phyloP scores from a whole-genome alignment of 2,888 invertebrate genomes.

The Globia sparganii region DNA sequence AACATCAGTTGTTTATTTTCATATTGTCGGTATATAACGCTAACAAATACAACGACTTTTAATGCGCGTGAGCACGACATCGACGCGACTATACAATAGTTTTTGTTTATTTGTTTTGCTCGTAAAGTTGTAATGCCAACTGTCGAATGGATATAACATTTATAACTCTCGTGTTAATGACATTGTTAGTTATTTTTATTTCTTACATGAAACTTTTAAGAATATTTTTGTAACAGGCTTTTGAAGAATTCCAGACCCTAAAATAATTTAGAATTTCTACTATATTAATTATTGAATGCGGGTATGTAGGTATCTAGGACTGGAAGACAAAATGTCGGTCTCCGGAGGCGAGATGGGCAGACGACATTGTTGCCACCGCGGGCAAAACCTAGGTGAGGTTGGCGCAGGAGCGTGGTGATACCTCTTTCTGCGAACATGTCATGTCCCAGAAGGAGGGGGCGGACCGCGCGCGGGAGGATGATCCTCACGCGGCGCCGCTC shows the following conservation, averaged over 20 bases:
- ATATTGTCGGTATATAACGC: constrained; percentile 2
- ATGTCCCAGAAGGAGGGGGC: no score
- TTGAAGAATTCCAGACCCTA: neutral
- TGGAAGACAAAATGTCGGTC: no score
- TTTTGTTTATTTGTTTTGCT: constrained; percentile 32
- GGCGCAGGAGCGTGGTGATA: no score
- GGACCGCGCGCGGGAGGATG: no score
- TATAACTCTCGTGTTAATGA: constrained; percentile 33
- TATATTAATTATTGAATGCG: no score
- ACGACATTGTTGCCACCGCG: no score
- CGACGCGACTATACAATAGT: constrained; percentile 26
- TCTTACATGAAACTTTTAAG: constrained; percentile 6
- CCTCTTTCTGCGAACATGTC: no score
- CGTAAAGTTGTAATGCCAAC: constrained; percentile 30
- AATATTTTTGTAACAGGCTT: neutral
- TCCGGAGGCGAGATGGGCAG: no score
- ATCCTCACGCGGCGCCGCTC: no score
- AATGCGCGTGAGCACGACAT: constrained; percentile 24
- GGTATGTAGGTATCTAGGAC: no score
- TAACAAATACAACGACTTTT: constrained; percentile 44
- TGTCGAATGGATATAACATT: constrained; percentile 33
- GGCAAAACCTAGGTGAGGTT: no score
- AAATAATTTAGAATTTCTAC: no score
- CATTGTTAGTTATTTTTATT: constrained; percentile 34
- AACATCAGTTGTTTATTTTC: constrained; percentile 32